phyloP scores from a whole-genome alignment of 2,797 vertebrate genomes.

The Macropus fuliginosus region DNA sequence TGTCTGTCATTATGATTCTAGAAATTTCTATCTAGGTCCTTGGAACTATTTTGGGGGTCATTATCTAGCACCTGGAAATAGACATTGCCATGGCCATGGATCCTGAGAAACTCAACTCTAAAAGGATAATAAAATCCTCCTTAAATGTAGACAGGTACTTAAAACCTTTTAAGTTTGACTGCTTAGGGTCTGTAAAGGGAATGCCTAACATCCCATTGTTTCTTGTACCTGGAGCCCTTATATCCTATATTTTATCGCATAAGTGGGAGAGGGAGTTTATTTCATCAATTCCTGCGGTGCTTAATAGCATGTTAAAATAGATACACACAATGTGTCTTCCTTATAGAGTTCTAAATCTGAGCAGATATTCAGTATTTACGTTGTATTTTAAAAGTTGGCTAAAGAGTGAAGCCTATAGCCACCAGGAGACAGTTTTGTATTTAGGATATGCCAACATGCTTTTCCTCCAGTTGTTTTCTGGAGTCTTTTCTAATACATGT shows the following conservation, averaged over 20 bases:
- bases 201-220: not conserved
- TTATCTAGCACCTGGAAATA: too few relatives aligned
- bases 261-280: rapidly evolving
- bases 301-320: not conserved
- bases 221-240: not conserved
- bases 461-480: not conserved
- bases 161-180: not conserved
- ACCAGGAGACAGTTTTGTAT: not conserved
- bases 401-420: not conserved
- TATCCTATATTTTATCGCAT: not conserved
- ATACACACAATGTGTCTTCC: not conserved
- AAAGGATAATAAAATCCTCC: too few relatives aligned
- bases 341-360: not conserved
- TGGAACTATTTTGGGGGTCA: too few relatives aligned
- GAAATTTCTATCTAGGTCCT: too few relatives aligned
- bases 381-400: not conserved
- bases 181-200: not conserved
- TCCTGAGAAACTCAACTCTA: too few relatives aligned
- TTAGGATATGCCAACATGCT: not conserved
- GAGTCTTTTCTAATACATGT: not conserved
- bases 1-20: too few relatives aligned
- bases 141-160: not conserved
- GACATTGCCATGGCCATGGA: too few relatives aligned
- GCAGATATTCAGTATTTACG: not conserved
- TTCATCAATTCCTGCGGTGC: not conserved